Base-by-base conservation (phyloP, 2,888 invertebrate genomes). In the Zygogramma bicolorata region DNA sequence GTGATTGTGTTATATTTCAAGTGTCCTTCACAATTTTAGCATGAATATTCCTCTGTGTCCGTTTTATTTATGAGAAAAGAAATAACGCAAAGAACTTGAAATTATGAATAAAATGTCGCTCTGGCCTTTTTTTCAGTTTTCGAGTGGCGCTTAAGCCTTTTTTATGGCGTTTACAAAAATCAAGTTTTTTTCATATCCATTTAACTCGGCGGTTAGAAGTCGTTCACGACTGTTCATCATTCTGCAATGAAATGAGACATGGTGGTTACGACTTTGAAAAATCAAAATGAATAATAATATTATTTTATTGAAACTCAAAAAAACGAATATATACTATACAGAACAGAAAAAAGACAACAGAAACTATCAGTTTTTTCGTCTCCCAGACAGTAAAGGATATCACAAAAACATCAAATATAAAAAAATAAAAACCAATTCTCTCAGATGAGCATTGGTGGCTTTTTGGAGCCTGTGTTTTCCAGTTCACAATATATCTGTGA, bases 401-500 rank as follows among this genome's bases (percentile, higher is more conserved):
- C 57, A 0, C 13, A 57, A 57, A 20, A 59, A 27, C 18, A 59
- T 59, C 20, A 31, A 22, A 59, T 27, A 59, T 29, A 57, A 10
- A 29, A 59, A 59, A 59, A 59, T 59, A 29, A 29, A 59, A 59
- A 59, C 59, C 25, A 1, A 29, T 59, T 59, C 15, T 59, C 27
- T 59, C 59, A 59, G 59, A 27, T 59, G 10, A 59, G 59, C 29
- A 59, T 59, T 5, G 7, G 31, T 59, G 31, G 31, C 57, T 18
- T 57, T 57, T 57, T 57, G 57, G 57, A 57, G 59, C 59, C 15
- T 59, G 31, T 59, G 59, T 18, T 59, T 15, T 59, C 59, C 59
- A 59, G 27, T 59, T 59, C 59, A n/a, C n/a, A 59, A 31, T 59
- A 59, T 59, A 18, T 59, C 31, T 59, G 6, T 57, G 59, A 59